These are phyloP conservation scores for Sinotaia quadrata DNA, from an alignment of 2,888 invertebrate genomes.

Conservation along the genomic window DNA sequence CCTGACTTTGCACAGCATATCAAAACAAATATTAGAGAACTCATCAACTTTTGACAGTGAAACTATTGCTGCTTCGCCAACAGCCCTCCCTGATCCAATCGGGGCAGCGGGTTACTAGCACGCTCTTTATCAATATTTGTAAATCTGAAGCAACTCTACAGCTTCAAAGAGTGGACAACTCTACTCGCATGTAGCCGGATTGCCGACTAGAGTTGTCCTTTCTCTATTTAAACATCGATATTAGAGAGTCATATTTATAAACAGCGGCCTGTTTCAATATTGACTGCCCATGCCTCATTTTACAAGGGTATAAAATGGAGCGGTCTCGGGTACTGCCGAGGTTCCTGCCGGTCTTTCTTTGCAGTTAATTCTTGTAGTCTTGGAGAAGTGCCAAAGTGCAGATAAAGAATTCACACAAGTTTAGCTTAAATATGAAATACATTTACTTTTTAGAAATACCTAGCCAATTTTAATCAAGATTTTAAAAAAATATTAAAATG, in stretches of 20 bases:
- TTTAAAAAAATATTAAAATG: too few species aligned
- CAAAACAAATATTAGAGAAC: conserved; percentile 31
- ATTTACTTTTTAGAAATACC: too few species aligned
- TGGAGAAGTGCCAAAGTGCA: too few species aligned
- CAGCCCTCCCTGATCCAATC: conserved; percentile 25
- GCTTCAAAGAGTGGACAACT: conserved; percentile 31
- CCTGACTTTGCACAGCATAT: conserved; percentile 28
- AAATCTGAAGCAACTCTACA: conserved; percentile 26
- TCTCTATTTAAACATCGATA: conserved; percentile 42
- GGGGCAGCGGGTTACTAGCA: conserved; percentile 10
- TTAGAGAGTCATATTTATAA: conserved; percentile 44
- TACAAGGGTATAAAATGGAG: conserved; percentile 28
- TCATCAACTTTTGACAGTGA: conserved; percentile 31
- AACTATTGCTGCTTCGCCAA: conserved; percentile 21
- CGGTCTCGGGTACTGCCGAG: too few species aligned
- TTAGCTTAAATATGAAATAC: too few species aligned
- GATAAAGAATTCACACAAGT: too few species aligned
- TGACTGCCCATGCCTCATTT: conserved; percentile 26
- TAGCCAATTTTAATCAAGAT: too few species aligned
- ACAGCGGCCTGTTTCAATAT: conserved; percentile 41
- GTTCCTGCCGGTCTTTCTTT: too few species aligned
- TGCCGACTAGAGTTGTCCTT: conserved; percentile 17
- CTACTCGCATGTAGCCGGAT: conserved; percentile 16
- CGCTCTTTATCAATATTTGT: conserved; percentile 30
- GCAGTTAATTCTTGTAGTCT: too few species aligned